Conservation (phyloP, 2,797 vertebrate species). For the Poeciliopsis turneri region DNA sequence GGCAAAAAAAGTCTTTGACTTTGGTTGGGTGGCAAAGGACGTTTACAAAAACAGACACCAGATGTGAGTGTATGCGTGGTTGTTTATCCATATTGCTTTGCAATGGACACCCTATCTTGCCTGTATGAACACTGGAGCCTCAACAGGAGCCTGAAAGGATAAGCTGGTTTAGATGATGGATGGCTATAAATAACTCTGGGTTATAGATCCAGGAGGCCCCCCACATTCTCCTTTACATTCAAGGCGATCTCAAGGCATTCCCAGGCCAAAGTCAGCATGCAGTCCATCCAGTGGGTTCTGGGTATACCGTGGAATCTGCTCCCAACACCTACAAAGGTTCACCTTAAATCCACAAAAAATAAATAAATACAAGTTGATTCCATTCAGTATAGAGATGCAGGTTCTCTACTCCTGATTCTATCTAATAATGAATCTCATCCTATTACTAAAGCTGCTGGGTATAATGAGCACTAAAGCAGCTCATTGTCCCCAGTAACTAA, state of each 20-base stretch:
- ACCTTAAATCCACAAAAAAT: not conserved
- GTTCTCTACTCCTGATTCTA: not conserved
- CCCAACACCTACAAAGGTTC: not conserved
- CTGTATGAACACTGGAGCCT: too few species aligned
- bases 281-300: not conserved
- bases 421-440: not conserved
- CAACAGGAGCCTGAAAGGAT: conserved; percentile 13
- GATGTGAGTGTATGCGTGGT: too few species aligned
- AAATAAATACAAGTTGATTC: not conserved
- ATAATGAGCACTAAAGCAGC: not conserved
- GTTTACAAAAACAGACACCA: too few species aligned
- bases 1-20: too few species aligned
- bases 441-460: not conserved
- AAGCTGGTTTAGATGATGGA: not conserved
- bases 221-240: not conserved
- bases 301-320: not conserved
- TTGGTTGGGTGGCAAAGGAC: too few species aligned
- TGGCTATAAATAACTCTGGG: not conserved
- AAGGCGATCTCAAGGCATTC: not conserved
- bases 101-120: too few species aligned
- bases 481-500: not conserved
- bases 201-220: not conserved
- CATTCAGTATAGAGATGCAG: not conserved
- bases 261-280: not conserved
- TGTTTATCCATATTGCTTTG: too few species aligned